Conservation (phyloP, 1,140 invertebrate genomes). For the Atta cephalotes region DNA sequence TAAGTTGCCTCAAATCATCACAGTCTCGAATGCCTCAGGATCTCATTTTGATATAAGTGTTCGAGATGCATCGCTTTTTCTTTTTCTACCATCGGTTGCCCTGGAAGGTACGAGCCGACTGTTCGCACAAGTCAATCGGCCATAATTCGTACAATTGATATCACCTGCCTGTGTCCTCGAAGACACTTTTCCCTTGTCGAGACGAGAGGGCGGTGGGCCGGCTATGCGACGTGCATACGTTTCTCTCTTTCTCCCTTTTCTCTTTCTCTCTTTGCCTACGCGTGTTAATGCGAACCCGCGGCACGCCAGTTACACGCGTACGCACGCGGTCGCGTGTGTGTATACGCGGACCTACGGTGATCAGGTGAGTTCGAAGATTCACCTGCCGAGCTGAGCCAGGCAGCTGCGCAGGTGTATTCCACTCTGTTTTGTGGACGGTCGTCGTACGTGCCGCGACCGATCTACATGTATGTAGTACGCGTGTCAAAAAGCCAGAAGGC, state of each 20-base stretch:
- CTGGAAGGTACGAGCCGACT: not conserved
- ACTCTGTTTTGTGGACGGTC: conserved; percentile 80
- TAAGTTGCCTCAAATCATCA: not conserved
- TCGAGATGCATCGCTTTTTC: not conserved
- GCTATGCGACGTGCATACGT: no score
- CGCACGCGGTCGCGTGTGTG: conserved; percentile 70
- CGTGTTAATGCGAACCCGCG: conserved; percentile 67
- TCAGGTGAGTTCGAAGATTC: conserved; percentile 85
- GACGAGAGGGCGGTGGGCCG: not conserved
- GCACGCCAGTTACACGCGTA: conserved; percentile 59
- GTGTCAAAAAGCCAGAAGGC: conserved; percentile 51
- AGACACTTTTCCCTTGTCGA: conserved; percentile 77
- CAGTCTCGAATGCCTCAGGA: not conserved
- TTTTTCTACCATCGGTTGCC: conserved; percentile 13
- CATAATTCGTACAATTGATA: conserved; percentile 83
- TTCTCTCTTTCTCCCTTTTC: not conserved
- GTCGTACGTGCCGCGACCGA: conserved; percentile 53
- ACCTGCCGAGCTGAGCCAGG: conserved; percentile 80
- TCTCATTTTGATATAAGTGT: not conserved
- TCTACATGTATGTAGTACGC: conserved; percentile 44
- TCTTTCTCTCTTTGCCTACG: conserved; percentile 38
- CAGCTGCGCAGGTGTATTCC: conserved; percentile 86
- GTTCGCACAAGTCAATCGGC: conserved; percentile 75
- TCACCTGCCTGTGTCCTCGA: conserved; percentile 75
- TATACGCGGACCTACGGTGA: conserved; percentile 68